Percentiles rank a stretch among this genome's conserved stretches.
These are phyloP conservation scores for Cercopithecus hamlyni DNA, from an alignment of 2,797 vertebrate genomes.

Conservation along the genomic window DNA sequence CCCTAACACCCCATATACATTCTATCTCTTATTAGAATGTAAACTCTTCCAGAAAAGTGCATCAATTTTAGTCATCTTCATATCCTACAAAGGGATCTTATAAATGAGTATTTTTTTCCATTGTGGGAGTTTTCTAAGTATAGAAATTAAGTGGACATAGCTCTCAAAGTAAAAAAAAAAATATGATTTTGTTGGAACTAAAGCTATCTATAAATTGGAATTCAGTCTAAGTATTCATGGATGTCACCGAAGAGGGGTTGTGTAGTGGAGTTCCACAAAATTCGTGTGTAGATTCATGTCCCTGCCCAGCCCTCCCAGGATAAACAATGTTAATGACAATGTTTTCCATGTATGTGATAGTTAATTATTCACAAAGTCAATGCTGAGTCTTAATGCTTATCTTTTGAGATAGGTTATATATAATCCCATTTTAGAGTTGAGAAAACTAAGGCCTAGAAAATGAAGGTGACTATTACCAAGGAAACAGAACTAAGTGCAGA, in stretches of 20 bases:
- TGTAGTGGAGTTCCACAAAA: neutral
- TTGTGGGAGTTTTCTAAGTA: neutral
- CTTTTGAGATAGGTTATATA: neutral
- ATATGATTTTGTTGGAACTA: neutral
- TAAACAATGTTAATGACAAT: neutral
- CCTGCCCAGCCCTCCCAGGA: neutral
- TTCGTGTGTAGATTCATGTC: neutral
- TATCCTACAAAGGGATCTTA: neutral
- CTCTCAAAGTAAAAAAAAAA: neutral
- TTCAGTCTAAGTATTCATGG: too few relatives aligned
- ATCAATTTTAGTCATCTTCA: neutral
- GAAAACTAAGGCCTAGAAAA: neutral
- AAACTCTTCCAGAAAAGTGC: neutral
- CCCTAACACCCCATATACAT: neutral
- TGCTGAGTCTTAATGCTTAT: neutral
- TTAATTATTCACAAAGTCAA: neutral
- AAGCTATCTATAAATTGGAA: neutral
- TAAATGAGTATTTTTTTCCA: neutral
- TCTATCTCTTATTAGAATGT: neutral
- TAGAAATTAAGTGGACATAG: neutral
- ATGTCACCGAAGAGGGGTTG: fast-evolving
- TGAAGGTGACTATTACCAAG: neutral
- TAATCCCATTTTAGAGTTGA: neutral
- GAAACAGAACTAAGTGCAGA: neutral
- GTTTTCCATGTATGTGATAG: neutral